A percentile compares a stretch with the other conserved stretches of the same genome.
These are phyloP conservation scores for Peromyscus attwateri DNA, from an alignment of 2,797 vertebrate genomes.

Conservation along the genomic window DNA sequence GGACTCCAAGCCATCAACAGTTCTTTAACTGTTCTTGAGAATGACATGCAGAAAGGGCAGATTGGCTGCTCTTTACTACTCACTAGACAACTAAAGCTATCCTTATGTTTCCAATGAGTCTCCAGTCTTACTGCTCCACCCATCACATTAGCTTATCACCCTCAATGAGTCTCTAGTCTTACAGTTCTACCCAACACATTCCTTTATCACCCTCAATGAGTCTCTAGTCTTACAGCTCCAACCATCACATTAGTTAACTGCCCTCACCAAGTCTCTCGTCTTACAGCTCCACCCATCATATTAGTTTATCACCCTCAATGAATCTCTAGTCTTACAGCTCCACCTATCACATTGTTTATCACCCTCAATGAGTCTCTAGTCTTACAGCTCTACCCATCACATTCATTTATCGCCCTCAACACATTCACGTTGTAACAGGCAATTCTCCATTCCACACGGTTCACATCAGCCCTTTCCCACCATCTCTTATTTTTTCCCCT, in stretches of 20 bases:
- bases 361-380: too few species aligned
- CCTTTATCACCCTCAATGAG: not conserved
- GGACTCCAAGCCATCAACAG: slow-evolving; percentile 2
- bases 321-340: not conserved
- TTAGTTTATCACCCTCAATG: not conserved
- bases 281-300: not conserved
- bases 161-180: not conserved
- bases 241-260: too few species aligned
- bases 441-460: not conserved
- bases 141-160: too few species aligned
- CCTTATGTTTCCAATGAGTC: not conserved
- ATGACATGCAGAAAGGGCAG: slow-evolving; percentile 1
- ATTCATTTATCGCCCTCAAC: not conserved
- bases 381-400: not conserved
- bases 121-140: not conserved
- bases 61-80: not conserved
- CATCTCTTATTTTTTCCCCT: not conserved
- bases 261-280: not conserved
- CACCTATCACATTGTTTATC: too few species aligned
- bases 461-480: not conserved
- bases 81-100: not conserved
- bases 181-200: not conserved
- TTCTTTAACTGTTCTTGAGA: slow-evolving; percentile 44
- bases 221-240: not conserved
- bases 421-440: slow-evolving; percentile 22